Evolutionary conservation across 2,888 invertebrate genomes (phyloP), one percentile per base, ranked within the genome.

Genomic region (Ptychoptera albimana): DNA sequence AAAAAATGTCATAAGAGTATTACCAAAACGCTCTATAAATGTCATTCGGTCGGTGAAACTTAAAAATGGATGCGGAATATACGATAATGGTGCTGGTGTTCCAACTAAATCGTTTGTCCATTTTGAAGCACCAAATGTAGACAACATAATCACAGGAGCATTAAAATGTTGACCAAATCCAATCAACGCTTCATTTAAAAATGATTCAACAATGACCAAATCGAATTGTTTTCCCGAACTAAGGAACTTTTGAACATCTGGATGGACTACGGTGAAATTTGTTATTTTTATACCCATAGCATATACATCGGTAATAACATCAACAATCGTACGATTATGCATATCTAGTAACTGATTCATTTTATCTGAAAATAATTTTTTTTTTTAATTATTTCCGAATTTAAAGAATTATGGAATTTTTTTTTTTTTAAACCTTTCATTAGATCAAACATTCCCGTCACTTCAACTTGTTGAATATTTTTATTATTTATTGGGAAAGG

Each of bases 41-140:
- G 51, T 54, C 68, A 68, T 68, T 35, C 49, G 58, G 50, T 63
- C 59, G 6, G 55, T 56, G 39, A 57, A 60, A 8, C 53, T 51
- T 1, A 58, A 44, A 46, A 60, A 48, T 0, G 56, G 45, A 47
- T 53, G 53, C 0, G 65, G 61, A 29, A 63, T 54, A 49, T 59
- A 63, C 0, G 64, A 64, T 0, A 60, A 56, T 1, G 63, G 63
- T 1, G 58, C 57, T 0, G 66, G 63, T 2, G 59, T 49, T 4
- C 62, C 44, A 23, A 51, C 47, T 36, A 51, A 37, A 44, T 50
- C 49, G 39, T 45, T 46, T n/a, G 45, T 39, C 47, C 48, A 50
- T 15, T 43, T 37, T 48, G 54, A 10, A 53, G 56, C 1, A 30
- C 50, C 2, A 53, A 57, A 45, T 50, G 59, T 15, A 16, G 50